Evolutionary conservation across 1,140 invertebrate genomes (phyloP).

Genomic region (Amphibalanus amphitrite): DNA sequence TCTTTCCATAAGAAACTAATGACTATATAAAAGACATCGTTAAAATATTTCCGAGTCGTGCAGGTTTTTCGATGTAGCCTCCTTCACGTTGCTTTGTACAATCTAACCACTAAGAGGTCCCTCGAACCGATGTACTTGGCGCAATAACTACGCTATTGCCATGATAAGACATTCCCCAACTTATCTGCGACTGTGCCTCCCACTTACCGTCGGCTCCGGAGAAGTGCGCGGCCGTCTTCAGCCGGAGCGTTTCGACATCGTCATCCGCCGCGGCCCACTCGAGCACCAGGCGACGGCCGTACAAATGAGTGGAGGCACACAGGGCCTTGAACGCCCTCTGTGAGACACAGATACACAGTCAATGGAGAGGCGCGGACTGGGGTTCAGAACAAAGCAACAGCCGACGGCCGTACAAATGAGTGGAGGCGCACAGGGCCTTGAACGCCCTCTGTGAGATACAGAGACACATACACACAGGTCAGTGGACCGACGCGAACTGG

Average conservation of each 20-base stretch:
- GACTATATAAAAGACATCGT: too few species aligned
- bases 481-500: too few species aligned
- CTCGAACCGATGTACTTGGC: too few species aligned
- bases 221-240: conserved; percentile 62
- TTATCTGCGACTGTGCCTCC: too few species aligned
- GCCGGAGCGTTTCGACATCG: conserved; percentile 56
- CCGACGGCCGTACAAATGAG: conserved; percentile 89
- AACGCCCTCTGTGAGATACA: not conserved
- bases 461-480: not conserved
- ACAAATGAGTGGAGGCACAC: conserved; percentile 91
- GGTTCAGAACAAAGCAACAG: conserved; percentile 37
- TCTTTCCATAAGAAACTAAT: too few species aligned
- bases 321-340: conserved; percentile 81
- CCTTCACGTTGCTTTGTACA: too few species aligned
- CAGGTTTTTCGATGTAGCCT: too few species aligned
- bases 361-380: not conserved
- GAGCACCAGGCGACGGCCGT: conserved; percentile 78
- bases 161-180: too few species aligned
- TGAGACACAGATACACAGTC: conserved; percentile 19
- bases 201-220: conserved; percentile 21
- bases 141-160: too few species aligned
- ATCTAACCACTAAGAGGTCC: too few species aligned
- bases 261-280: conserved; percentile 87
- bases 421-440: conserved; percentile 73
- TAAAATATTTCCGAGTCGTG: too few species aligned